Evolutionary conservation across 2,797 vertebrate genomes (phyloP).

Genomic region (Paedocypris micromegethes): DNA sequence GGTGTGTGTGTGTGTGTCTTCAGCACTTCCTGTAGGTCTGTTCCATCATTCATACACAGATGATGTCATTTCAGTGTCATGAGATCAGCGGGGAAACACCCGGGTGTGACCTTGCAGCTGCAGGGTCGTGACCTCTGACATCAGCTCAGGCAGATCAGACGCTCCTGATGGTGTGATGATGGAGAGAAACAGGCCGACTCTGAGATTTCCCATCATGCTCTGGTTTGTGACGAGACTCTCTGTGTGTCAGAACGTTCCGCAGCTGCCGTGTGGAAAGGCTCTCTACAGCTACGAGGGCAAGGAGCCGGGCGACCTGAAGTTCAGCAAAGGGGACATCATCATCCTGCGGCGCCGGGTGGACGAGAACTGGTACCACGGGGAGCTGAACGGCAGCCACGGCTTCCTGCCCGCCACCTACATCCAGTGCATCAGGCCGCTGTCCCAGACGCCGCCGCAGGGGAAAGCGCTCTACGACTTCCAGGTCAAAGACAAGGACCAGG

Average conservation of each 20-base stretch:
- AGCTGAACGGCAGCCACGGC: slow-evolving; percentile 87
- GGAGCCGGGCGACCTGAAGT: slow-evolving; percentile 92
- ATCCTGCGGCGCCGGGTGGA: slow-evolving; percentile 90
- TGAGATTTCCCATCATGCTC: too few relatives aligned
- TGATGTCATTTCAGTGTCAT: too few relatives aligned
- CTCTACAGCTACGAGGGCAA: slow-evolving; percentile 96
- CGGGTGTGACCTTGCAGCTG: too few relatives aligned
- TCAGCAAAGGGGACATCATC: slow-evolving; percentile 93
- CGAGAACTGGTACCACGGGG: slow-evolving; percentile 95
- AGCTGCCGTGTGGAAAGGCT: slow-evolving; percentile 89
- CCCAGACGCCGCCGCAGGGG: slow-evolving; percentile 87
- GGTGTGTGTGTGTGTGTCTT: too few relatives aligned
- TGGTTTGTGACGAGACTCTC: not conserved
- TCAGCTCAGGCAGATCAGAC: too few relatives aligned
- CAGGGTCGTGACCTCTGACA: too few relatives aligned
- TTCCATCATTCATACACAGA: too few relatives aligned
- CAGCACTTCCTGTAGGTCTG: too few relatives aligned
- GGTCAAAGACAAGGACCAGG: slow-evolving; percentile 96
- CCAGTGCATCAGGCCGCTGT: slow-evolving; percentile 86
- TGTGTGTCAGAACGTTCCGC: slow-evolving; percentile 78
- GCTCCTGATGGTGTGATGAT: too few relatives aligned
- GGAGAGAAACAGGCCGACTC: too few relatives aligned
- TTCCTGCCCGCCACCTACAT: slow-evolving; percentile 94
- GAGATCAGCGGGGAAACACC: too few relatives aligned
- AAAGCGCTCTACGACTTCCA: slow-evolving; percentile 98